Evolutionary conservation across 2,888 invertebrate species (phyloP).

Genomic region (Gasteruption jaculator): DNA sequence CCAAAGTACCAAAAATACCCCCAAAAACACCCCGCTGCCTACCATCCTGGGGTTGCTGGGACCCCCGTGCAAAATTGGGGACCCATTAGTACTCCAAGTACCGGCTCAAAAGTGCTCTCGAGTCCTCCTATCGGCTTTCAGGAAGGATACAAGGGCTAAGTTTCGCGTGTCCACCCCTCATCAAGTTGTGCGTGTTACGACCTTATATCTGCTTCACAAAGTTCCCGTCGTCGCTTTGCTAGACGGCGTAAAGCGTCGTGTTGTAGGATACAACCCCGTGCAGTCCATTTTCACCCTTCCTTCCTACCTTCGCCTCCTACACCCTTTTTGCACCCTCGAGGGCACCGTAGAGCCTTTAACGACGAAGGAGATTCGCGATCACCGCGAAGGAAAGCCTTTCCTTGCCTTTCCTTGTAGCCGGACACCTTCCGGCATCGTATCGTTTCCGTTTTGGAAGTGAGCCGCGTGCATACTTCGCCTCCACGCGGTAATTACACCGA

Average conservation of each 20-base stretch:
- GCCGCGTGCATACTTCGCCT: conserved; percentile 34
- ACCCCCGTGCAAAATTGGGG: too few species aligned
- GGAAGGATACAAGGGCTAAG: conserved; percentile 42
- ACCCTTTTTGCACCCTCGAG: conserved; percentile 13
- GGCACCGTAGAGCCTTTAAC: conserved; percentile 16
- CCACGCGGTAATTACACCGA: conserved; percentile 29
- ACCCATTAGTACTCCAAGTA: too few species aligned
- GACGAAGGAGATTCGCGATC: background rate
- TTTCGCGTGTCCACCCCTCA: conserved; percentile 47
- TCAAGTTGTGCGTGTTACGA: conserved; percentile 41
- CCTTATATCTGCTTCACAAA: conserved; percentile 35
- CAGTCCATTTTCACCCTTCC: conserved; percentile 18
- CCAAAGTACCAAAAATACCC: too few species aligned
- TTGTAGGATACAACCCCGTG: too few species aligned
- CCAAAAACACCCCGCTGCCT: too few species aligned
- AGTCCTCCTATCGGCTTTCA: too few species aligned
- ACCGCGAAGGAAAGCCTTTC: conserved; percentile 38
- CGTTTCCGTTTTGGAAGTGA: conserved; percentile 46
- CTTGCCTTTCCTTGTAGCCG: conserved; percentile 44
- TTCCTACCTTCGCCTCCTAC: conserved; percentile 7
- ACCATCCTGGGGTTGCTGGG: too few species aligned
- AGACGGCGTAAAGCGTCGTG: too few species aligned
- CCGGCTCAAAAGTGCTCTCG: too few species aligned
- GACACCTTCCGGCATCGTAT: conserved; percentile 48
- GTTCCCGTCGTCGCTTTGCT: conserved; percentile 26